Evolutionary conservation across 2,797 vertebrate species (phyloP).

Genomic region (Spinus pinus): DNA sequence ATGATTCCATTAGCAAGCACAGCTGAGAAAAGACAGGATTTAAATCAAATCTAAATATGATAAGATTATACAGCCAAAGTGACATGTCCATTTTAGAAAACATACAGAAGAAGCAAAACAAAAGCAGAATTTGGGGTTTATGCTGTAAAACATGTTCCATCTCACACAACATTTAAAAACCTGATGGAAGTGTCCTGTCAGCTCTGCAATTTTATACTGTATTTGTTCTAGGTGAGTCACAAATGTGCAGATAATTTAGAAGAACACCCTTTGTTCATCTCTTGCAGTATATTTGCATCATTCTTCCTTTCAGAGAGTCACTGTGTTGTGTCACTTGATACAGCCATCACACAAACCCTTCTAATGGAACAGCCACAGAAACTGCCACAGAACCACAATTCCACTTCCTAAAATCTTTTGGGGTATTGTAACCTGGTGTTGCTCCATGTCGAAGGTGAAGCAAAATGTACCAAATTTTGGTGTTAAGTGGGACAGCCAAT

Average conservation of each 20-base stretch:
- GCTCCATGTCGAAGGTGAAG: not conserved
- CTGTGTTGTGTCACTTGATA: not conserved
- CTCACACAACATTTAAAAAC: not conserved
- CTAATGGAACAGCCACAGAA: not conserved
- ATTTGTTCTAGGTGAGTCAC: not conserved
- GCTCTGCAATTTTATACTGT: not conserved
- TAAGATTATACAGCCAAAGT: conserved; percentile 38
- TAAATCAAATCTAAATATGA: conserved; percentile 54
- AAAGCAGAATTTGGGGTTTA: not conserved
- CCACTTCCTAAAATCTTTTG: not conserved
- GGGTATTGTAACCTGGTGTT: not conserved
- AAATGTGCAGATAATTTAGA: not conserved
- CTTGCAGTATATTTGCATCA: conserved; percentile 5
- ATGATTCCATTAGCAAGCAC: conserved; percentile 55
- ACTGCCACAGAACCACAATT: not conserved
- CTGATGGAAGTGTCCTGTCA: not conserved
- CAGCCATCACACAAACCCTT: not conserved
- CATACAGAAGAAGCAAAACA: not conserved
- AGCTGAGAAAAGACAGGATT: conserved; percentile 54
- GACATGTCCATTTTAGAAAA: conserved; percentile 32
- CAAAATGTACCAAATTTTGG: not conserved
- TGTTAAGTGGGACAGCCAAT: not conserved
- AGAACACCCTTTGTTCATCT: not conserved
- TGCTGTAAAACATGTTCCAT: not conserved
- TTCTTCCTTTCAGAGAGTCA: not conserved